phyloP scores from a whole-genome alignment of 2,113 vertebrate genomes.

The Campylorhamphus procurvoides region DNA sequence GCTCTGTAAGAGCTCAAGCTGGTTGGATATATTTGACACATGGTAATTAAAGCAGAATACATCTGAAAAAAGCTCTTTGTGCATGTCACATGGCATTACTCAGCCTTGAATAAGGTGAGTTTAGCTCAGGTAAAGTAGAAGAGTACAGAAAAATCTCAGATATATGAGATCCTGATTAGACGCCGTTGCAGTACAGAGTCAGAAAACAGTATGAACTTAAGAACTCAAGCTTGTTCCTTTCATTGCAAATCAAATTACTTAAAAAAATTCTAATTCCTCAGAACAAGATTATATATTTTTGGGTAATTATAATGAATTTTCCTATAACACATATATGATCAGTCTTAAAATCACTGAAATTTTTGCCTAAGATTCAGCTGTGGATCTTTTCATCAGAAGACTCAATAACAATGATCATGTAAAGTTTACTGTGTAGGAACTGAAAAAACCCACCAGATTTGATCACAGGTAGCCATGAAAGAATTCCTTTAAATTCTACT shows the following conservation, averaged over 20 bases:
- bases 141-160: not conserved
- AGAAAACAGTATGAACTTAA: not conserved
- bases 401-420: rapidly evolving
- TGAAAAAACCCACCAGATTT: not conserved
- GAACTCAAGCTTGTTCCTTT: not conserved
- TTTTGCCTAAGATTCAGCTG: not conserved
- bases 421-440: not conserved
- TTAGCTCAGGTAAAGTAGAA: not conserved
- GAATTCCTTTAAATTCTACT: not conserved
- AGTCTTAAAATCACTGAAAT: not conserved
- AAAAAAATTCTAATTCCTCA: not conserved
- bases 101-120: not conserved
- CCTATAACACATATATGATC: not conserved
- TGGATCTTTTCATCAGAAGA: not conserved
- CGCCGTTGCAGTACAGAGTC: not conserved
- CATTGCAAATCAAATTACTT: not conserved
- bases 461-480: not conserved
- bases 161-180: not conserved
- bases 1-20: not conserved
- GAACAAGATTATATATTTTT: not conserved
- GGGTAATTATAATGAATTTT: not conserved
- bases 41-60: not conserved
- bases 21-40: not conserved
- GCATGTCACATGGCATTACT: not conserved
- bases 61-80: not conserved